Evolutionary conservation across 2,797 vertebrate genomes (phyloP).

Genomic region (Coilia nasus): DNA sequence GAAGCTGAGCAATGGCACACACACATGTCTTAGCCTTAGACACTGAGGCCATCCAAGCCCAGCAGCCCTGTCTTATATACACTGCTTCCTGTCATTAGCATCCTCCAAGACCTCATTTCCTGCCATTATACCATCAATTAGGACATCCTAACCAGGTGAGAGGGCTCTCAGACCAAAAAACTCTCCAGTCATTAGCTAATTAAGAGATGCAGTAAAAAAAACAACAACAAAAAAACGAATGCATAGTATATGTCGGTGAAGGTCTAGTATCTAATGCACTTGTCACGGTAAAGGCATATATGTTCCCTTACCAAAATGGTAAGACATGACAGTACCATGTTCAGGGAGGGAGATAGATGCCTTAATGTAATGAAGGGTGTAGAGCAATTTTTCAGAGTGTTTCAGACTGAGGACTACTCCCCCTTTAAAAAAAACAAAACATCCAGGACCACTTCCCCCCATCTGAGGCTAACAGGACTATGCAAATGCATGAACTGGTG

Average conservation of each 20-base stretch:
- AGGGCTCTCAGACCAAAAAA: not conserved
- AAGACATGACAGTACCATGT: not conserved
- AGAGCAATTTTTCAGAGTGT: too few relatives aligned
- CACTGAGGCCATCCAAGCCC: not conserved
- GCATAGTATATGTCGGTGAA: not conserved
- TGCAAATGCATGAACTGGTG: too few relatives aligned
- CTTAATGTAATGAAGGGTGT: too few relatives aligned
- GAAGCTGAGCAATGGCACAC: not conserved
- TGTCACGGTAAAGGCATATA: not conserved
- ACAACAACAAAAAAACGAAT: too few relatives aligned
- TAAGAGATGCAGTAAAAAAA: not conserved
- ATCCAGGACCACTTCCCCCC: too few relatives aligned
- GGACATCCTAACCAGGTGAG: conserved; percentile 15
- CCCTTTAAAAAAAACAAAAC: too few relatives aligned
- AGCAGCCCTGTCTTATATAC: not conserved
- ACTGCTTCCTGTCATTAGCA: not conserved
- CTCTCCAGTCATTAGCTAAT: conserved; percentile 3
- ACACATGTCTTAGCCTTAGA: not conserved
- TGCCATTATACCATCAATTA: not conserved
- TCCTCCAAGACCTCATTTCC: not conserved
- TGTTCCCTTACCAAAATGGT: not conserved
- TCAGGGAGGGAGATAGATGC: too few relatives aligned
- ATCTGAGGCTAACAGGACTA: too few relatives aligned
- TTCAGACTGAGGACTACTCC: too few relatives aligned
- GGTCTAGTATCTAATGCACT: not conserved